Evolutionary conservation across 2,797 vertebrate genomes (phyloP).

Genomic region (Rhadinocentrus ornatus): DNA sequence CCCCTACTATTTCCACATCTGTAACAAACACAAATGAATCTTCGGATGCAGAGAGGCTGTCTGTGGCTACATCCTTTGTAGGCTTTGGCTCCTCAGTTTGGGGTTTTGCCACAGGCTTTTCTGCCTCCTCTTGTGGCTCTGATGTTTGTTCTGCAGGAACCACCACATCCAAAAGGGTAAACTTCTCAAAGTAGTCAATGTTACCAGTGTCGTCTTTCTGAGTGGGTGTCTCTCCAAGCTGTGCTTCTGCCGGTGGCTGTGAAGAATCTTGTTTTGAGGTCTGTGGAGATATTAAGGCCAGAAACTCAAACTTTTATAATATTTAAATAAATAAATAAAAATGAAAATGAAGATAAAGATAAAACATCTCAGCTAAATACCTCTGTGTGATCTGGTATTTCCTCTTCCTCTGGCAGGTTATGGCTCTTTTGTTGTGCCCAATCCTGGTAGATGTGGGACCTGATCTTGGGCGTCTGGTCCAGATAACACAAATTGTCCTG

Average conservation of each 20-base stretch:
- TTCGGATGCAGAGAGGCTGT: constrained; percentile 56
- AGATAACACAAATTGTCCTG: constrained; percentile 91
- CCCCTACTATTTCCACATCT: constrained; percentile 82
- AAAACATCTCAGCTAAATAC: constrained; percentile 41
- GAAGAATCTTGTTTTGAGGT: constrained; percentile 45
- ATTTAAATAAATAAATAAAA: constrained; percentile 11
- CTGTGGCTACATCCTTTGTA: constrained; percentile 33
- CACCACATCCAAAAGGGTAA: constrained; percentile 89
- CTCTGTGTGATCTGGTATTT: constrained; percentile 54
- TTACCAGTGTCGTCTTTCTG: constrained; percentile 71
- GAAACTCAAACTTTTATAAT: constrained; percentile 1
- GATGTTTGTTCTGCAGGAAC: constrained; percentile 72
- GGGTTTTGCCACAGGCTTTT: constrained; percentile 34
- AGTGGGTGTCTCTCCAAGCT: constrained; percentile 46
- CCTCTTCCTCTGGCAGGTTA: constrained; percentile 45
- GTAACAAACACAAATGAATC: constrained; percentile 82
- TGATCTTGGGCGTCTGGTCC: constrained; percentile 85
- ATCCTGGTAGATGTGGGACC: constrained; percentile 62
- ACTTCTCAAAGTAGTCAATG: constrained; percentile 95
- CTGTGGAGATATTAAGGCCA: constrained; percentile 51
- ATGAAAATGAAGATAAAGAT: constrained; percentile 1
- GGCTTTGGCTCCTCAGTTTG: constrained; percentile 44
- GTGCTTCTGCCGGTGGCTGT: constrained; percentile 50
- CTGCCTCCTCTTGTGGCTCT: constrained; percentile 40
- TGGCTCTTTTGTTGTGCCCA: constrained; percentile 41